Base-by-base conservation (phyloP, 2,113 vertebrate species). In the Aspidoscelis tigris region DNA sequence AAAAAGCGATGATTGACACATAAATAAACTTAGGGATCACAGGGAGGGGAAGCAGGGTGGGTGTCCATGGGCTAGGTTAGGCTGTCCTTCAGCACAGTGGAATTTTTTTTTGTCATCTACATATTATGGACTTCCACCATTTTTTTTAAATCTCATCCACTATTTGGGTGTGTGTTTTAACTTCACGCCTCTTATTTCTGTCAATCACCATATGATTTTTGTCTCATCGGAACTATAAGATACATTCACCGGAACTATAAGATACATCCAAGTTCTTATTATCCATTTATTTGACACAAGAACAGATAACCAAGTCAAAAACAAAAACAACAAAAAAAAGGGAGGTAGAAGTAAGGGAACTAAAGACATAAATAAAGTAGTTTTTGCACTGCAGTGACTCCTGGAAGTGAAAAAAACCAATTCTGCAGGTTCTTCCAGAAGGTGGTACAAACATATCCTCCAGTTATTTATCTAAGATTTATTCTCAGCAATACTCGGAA, bases 401-500 rank as follows among this genome's bases (percentile, higher is more conserved):
- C 20, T 39, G 43, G 26, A 78, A 58, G 44, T 18, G 61, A 61
- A 58, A 5, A 33, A 26, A 22, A 74, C 39, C 10, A 41, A 12
- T 82, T 61, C 21, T 61, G 12, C 26, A 55, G 70, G 53, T 72
- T 82, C 14, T 47, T 64, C 55, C 81, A 12, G 41, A 8, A 74
- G 43, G 4, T 14, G n/a, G 26, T 18, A 4, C 55, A 61, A 74
- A 24, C 26, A 53, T 18, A 69, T 50, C 20, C 61, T 66, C 66
- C 22, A 33, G 12, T 24, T 41, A 44, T 7, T n/a, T 5, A 39
- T 76, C 41, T 24, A 9, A 5, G 7, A 61, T 7, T 14, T 44
- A 4, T 3, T 16, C 70, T 98, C 96, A 99, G 93, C 98, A 98
- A 91, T 98, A 99, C 39, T 98, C 98, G 0, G 97, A 99, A 85